These are phyloP conservation scores for Drosophila niveifrons DNA, from an alignment of 2,888 invertebrate genomes.

Conservation along the genomic window DNA sequence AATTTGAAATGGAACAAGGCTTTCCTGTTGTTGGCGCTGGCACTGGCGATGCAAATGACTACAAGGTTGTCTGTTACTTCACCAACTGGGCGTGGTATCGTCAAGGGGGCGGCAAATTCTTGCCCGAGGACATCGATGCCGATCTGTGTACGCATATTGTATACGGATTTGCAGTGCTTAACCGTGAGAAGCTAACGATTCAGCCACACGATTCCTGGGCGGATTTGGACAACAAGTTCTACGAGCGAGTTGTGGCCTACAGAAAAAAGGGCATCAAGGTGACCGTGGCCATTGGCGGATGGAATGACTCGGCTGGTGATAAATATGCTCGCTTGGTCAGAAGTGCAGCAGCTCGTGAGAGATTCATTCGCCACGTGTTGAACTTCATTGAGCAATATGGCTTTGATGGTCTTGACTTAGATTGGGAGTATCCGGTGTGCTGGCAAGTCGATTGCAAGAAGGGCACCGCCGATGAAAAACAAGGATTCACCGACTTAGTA, in stretches of 20 bases:
- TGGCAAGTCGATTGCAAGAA: constrained; percentile 95
- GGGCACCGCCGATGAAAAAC: constrained; percentile 92
- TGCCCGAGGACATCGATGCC: constrained; percentile 93
- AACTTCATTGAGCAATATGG: constrained; percentile 92
- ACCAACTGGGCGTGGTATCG: constrained; percentile 98
- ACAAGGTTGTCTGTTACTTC: constrained; percentile 95
- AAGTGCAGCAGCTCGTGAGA: constrained; percentile 89
- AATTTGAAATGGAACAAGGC: constrained; percentile 54
- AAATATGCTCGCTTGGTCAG: constrained; percentile 94
- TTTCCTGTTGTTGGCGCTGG: constrained; percentile 30
- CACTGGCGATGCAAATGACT: constrained; percentile 83
- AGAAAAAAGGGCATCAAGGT: constrained; percentile 92
- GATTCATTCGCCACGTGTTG: constrained; percentile 91
- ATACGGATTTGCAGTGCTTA: constrained; percentile 96
- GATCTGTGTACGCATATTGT: constrained; percentile 96
- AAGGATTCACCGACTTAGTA: constrained; percentile 91
- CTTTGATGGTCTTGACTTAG: constrained; percentile 96
- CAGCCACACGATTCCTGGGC: constrained; percentile 96
- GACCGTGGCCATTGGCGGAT: constrained; percentile 95
- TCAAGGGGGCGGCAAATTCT: constrained; percentile 92
- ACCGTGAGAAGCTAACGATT: constrained; percentile 90
- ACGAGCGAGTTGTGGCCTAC: constrained; percentile 92
- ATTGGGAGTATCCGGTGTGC: constrained; percentile 97
- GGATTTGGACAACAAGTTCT: constrained; percentile 96
- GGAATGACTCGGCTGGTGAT: constrained; percentile 97